These are phyloP conservation scores for Thereva nobilitata DNA, from an alignment of 2,888 invertebrate species.

Conservation along the genomic window DNA sequence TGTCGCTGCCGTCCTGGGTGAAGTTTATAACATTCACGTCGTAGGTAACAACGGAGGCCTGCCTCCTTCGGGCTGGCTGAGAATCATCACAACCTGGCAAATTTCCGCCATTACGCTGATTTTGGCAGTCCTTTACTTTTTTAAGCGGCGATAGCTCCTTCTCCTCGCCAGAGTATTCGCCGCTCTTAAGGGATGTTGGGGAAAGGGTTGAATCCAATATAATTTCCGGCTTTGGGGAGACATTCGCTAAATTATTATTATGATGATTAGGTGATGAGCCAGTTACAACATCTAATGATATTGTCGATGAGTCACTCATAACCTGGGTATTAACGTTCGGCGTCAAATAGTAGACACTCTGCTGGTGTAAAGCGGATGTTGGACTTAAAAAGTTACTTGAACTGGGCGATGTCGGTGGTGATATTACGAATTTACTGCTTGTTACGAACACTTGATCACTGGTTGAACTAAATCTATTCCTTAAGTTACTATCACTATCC, in stretches of 20 bases:
- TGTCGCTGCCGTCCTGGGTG: slow-evolving; percentile 56
- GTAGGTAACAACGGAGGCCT: slow-evolving; percentile 58
- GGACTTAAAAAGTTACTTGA: slow-evolving; percentile 44
- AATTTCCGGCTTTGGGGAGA: slow-evolving; percentile 57
- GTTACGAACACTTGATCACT: slow-evolving; percentile 55
- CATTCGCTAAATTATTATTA: slow-evolving; percentile 43
- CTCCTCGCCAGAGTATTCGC: slow-evolving; percentile 46
- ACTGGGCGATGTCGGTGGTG: slow-evolving; percentile 56
- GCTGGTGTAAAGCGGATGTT: slow-evolving; percentile 44
- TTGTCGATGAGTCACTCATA: slow-evolving; percentile 56
- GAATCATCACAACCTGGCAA: slow-evolving; percentile 18
- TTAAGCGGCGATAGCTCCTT: slow-evolving; percentile 40
- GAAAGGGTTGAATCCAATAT: slow-evolving; percentile 57
- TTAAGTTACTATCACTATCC: slow-evolving; percentile 38
- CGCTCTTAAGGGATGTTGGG: slow-evolving; percentile 50
- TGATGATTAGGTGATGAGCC: slow-evolving; percentile 49
- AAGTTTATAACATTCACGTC: slow-evolving; percentile 59
- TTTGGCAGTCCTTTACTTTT: slow-evolving; percentile 5
- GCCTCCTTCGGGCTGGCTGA: slow-evolving; percentile 50
- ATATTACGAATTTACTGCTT: slow-evolving; percentile 50
- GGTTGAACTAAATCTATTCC: slow-evolving; percentile 52
- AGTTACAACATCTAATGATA: slow-evolving; percentile 56
- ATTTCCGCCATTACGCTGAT: slow-evolving; percentile 20
- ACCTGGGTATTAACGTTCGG: slow-evolving; percentile 47
- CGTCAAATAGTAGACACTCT: slow-evolving; percentile 57